Conservation (phyloP, 2,888 invertebrate genomes). For the Leptinotarsa haldemani region DNA sequence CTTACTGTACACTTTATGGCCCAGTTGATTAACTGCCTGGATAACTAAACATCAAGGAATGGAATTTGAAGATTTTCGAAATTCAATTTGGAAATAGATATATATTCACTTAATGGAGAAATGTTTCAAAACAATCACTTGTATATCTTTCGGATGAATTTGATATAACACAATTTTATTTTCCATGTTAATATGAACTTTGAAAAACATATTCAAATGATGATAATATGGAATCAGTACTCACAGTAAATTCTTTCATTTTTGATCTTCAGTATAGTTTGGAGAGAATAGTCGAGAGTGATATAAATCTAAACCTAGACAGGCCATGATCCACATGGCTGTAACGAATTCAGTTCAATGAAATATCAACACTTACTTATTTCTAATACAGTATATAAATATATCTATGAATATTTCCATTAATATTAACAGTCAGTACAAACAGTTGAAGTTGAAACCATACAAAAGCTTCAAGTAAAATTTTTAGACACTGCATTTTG, state of each 20-base stretch:
- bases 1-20: no score
- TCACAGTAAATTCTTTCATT: neutral
- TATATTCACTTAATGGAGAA: no score
- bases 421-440: slow-evolving; percentile 35
- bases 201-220: neutral
- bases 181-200: no score
- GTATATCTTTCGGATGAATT: no score
- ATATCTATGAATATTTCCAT: slow-evolving; percentile 30
- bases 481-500: neutral
- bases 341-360: slow-evolving; percentile 8
- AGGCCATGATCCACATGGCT: slow-evolving; percentile 3
- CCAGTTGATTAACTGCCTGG: no score
- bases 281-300: neutral
- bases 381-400: slow-evolving; percentile 33
- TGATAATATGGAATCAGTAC: neutral
- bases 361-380: slow-evolving; percentile 30
- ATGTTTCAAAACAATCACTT: no score
- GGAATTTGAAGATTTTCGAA: no score
- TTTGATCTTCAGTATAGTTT: neutral
- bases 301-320: neutral
- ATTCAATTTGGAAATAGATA: no score
- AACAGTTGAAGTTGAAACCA: slow-evolving; percentile 22
- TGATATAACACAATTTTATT: no score
- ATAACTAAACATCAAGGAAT: no score
- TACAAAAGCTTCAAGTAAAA: neutral